phyloP scores from a whole-genome alignment of 2,797 vertebrate species.

The Falco novaeseelandiae region DNA sequence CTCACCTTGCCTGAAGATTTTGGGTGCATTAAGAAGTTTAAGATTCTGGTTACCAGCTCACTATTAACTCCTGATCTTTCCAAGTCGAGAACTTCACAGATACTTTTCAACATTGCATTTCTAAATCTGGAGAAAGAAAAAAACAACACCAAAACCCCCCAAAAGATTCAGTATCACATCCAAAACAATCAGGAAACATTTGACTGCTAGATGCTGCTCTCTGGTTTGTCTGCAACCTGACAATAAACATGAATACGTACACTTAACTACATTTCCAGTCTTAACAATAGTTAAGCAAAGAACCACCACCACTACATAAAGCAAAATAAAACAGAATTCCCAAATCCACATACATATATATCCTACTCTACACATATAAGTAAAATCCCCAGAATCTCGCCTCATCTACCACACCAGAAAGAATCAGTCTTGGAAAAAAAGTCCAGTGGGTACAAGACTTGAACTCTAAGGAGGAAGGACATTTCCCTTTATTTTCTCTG shows the following conservation, averaged over 20 bases:
- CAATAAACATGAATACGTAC: not conserved
- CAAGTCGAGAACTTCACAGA: conserved; percentile 92
- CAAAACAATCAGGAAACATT: not conserved
- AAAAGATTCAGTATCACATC: not conserved
- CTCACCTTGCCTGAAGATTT: conserved; percentile 94
- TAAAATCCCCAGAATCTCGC: not conserved
- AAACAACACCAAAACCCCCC: not conserved
- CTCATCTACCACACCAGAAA: not conserved
- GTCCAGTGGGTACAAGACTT: not conserved
- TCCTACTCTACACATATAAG: not conserved
- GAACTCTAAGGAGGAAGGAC: not conserved
- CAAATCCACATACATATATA: not conserved
- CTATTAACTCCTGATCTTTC: conserved; percentile 91
- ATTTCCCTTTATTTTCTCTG: not conserved
- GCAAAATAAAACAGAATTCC: not conserved
- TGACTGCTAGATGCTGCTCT: not conserved
- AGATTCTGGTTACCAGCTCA: conserved; percentile 89
- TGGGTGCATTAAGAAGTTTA: conserved; percentile 89
- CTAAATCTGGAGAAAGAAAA: conserved; percentile 74
- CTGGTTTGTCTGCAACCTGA: not conserved
- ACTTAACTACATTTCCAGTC: not conserved
- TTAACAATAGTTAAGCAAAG: not conserved
- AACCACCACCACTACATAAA: not conserved
- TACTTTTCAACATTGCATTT: conserved; percentile 87
- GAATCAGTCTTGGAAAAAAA: not conserved